Evolutionary conservation across 2,888 invertebrate species (phyloP).

Genomic region (Drosophila colorata): DNA sequence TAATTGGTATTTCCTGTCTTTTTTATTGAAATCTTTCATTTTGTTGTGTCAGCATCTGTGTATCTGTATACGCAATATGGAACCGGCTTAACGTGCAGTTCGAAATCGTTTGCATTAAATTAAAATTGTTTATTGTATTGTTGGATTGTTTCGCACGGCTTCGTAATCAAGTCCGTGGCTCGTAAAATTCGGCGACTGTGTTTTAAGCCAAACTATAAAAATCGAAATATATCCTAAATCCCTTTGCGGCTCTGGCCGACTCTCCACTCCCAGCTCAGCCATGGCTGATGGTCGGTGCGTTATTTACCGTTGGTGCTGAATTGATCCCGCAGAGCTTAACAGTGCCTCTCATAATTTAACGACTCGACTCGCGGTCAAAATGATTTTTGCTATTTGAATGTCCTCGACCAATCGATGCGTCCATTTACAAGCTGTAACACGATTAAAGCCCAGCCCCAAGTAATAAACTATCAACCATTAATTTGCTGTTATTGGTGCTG

Average conservation of each 20-base stretch:
- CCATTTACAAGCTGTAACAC: slow-evolving; percentile 62
- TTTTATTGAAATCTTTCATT: slow-evolving; percentile 1
- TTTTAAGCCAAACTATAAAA: slow-evolving; percentile 67
- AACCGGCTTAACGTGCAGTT: slow-evolving; percentile 47
- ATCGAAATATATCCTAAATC: slow-evolving; percentile 65
- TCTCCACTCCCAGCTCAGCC: too few species aligned
- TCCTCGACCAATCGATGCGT: slow-evolving; percentile 43
- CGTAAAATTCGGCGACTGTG: slow-evolving; percentile 57
- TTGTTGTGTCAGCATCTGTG: slow-evolving; percentile 12
- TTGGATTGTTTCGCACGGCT: slow-evolving; percentile 40
- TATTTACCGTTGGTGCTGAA: slow-evolving; percentile 56
- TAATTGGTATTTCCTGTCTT: slow-evolving; percentile 13
- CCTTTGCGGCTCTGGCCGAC: slow-evolving; percentile 34
- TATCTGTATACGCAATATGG: slow-evolving; percentile 1
- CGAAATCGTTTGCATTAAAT: slow-evolving; percentile 59
- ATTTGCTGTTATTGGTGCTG: slow-evolving; percentile 37
- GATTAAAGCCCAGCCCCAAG: slow-evolving; percentile 50
- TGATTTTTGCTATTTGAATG: slow-evolving; percentile 54
- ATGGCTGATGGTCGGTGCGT: slow-evolving; percentile 24
- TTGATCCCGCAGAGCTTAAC: slow-evolving; percentile 80
- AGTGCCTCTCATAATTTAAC: slow-evolving; percentile 73
- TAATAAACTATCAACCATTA: slow-evolving; percentile 60
- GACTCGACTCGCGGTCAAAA: slow-evolving; percentile 58
- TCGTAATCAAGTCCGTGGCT: slow-evolving; percentile 49
- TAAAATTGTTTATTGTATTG: slow-evolving; percentile 64